Percentiles rank a stretch among this genome's conserved stretches.
These are phyloP conservation scores for Varecia variegata DNA, from an alignment of 2,797 vertebrate species.

Conservation along the genomic window DNA sequence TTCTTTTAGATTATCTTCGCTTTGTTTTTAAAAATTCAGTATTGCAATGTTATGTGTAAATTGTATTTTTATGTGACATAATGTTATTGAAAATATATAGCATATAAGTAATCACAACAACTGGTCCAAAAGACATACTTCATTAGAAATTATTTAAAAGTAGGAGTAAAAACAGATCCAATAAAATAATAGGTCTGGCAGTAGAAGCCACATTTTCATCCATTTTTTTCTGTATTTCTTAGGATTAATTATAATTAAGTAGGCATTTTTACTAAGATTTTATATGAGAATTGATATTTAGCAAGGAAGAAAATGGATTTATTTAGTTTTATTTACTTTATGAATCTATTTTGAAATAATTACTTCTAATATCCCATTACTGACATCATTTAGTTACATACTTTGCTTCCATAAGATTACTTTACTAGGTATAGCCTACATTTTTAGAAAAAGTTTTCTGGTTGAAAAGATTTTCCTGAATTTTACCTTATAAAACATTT, in stretches of 20 bases:
- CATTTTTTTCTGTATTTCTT: not conserved
- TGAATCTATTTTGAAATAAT: not conserved
- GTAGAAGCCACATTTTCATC: not conserved
- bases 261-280: not conserved
- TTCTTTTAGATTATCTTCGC: not conserved
- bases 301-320: not conserved
- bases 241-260: not conserved
- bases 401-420: not conserved
- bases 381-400: not conserved
- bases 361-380: not conserved
- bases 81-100: not conserved
- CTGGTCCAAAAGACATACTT: not conserved
- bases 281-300: not conserved
- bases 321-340: not conserved
- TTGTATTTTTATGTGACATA: not conserved
- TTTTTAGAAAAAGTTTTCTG: not conserved
- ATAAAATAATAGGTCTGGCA: not conserved
- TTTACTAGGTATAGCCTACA: not conserved
- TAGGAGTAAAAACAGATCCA: not conserved
- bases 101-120: not conserved
- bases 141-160: not conserved
- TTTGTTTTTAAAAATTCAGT: not conserved
- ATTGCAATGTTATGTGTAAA: not conserved
- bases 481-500: not conserved
- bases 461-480: not conserved